Percentiles rank a stretch among this genome's conserved stretches.
phyloP scores from a whole-genome alignment of 1,140 invertebrate species.

The Telenomus remus region DNA sequence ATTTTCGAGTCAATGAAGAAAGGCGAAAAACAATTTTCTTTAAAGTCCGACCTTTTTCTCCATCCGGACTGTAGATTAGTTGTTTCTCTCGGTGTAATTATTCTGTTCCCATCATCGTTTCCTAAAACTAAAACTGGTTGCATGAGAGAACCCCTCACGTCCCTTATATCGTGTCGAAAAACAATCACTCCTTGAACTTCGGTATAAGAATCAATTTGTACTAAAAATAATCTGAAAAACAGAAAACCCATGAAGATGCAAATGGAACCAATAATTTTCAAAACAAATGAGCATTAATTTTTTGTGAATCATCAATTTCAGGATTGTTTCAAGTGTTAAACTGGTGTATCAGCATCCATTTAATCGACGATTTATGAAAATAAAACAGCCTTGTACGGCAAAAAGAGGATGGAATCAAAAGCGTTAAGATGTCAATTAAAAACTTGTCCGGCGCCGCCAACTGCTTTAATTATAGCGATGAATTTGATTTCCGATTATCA shows the following conservation, averaged over 20 bases:
- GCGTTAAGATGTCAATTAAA: neutral
- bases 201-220: constrained; percentile 61
- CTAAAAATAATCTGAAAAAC: constrained; percentile 66
- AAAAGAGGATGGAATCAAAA: too few relatives aligned
- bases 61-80: constrained; percentile 56
- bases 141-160: constrained; percentile 8
- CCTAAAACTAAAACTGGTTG: constrained; percentile 63
- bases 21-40: neutral
- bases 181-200: constrained; percentile 64
- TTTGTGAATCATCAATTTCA: too few relatives aligned
- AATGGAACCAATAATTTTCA: neutral
- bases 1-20: too few relatives aligned
- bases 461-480: too few relatives aligned
- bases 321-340: too few relatives aligned
- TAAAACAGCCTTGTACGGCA: too few relatives aligned
- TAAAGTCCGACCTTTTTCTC: constrained; percentile 65
- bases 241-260: neutral
- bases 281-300: neutral
- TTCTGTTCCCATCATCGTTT: constrained; percentile 57
- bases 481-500: too few relatives aligned
- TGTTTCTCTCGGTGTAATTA: constrained; percentile 53
- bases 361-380: too few relatives aligned
- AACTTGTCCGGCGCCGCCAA: neutral
- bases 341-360: too few relatives aligned
- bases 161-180: constrained; percentile 48